Evolutionary conservation across 2,797 vertebrate genomes (phyloP), one percentile per base, ranked within the genome.

Genomic region (Sebastiscus tertius): DNA sequence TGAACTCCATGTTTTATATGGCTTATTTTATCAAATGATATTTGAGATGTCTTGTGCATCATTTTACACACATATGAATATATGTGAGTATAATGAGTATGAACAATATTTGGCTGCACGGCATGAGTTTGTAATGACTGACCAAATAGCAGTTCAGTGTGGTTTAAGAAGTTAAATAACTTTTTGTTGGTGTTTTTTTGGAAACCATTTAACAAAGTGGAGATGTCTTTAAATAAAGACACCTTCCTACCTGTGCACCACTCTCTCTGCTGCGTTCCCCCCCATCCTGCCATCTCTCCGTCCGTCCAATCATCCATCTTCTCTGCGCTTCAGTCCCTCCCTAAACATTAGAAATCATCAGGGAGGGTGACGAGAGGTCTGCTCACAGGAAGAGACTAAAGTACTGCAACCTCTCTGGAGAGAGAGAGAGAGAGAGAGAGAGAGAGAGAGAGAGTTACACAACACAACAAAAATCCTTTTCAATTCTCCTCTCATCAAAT

Each of bases 341-440:
- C 67, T 62, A 29, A 72, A 58, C 36, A 81, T 79, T 42, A 79
- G 75, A 42, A 69, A 75, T 61, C 75, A 82, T 82, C 54, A 46
- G 78, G 74, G 66, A 83, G 62, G 73, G 16, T 79, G 75, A 77
- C 4, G 75, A 77, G 36, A 79, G 82, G 67, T 83, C 72, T 73
- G 46, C 46, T 65, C 31, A 52, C 72, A 85, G 56, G 56, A 78
- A 85, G 75, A 63, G 74, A 69, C 54, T 14, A 31, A 69, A 86
- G 78, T 75, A 84, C 58, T 34, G 66, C 61, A 83, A 20, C 42
- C 42, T 81, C 83, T 66, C 74, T 67, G 58, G 58, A 56, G n/a
- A 34, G 36, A 68, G 26, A 52, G 29, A 69, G 18, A 27, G 26
- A 24, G 2, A 58, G 18, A 61, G 52, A 22, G 36, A 59, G 27